Evolutionary conservation across 53 echinoderm and acorn worm genomes (phyloP).

Genomic region (Hippasteria phrygiana): DNA sequence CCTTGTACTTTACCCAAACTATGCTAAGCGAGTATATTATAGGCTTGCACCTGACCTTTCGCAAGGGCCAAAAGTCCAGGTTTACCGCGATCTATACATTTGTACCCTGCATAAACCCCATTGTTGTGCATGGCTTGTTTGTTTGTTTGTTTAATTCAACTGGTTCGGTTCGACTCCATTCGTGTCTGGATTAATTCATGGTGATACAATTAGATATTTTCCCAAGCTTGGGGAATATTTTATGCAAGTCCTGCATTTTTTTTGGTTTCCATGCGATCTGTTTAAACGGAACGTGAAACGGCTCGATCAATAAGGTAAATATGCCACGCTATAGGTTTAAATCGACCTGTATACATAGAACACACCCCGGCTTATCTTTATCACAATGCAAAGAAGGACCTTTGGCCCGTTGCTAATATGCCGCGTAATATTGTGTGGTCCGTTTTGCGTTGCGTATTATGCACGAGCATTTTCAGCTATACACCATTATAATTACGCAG

Average conservation of each 20-base stretch:
- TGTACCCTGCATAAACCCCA: neutral
- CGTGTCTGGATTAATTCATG: too few relatives aligned
- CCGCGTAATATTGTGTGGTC: slow-evolving; percentile 6
- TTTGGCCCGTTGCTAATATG: slow-evolving; percentile 57
- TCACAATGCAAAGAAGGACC: slow-evolving; percentile 55
- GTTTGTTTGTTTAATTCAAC: too few relatives aligned
- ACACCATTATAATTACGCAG: neutral
- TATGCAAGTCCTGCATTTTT: neutral
- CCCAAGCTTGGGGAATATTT: too few relatives aligned
- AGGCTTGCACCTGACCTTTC: neutral
- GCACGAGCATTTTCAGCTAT: neutral
- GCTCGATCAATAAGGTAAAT: slow-evolving; percentile 56
- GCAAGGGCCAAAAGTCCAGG: neutral
- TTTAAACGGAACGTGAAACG: slow-evolving; percentile 10
- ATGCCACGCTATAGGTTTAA: slow-evolving; percentile 42
- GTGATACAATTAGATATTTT: too few relatives aligned
- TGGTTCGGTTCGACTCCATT: too few relatives aligned
- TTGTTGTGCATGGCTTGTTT: neutral
- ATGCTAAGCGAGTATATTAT: too few relatives aligned
- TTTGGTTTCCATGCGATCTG: neutral
- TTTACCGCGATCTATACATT: neutral
- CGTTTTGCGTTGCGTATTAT: slow-evolving; percentile 3
- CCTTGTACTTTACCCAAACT: too few relatives aligned
- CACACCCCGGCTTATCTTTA: slow-evolving; percentile 68
- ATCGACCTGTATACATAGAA: slow-evolving; percentile 62